Base-by-base conservation (phyloP, 2,797 vertebrate species). In the Lepilemur ruficaudatus region DNA sequence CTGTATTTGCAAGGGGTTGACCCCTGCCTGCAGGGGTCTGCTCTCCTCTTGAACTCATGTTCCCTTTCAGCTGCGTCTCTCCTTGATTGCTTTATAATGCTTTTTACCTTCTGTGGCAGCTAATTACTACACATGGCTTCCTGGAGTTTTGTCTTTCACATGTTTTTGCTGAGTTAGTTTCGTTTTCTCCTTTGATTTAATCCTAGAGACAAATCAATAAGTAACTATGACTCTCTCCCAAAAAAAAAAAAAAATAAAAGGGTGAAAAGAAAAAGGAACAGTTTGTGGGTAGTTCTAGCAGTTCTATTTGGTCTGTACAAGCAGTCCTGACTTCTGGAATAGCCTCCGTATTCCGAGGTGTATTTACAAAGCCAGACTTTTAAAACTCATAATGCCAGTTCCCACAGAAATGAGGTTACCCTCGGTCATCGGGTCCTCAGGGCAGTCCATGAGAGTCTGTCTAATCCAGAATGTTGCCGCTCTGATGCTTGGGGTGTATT, bases 351-450 rank as follows among this genome's bases (percentile, higher is more conserved):
- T 86, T 48, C 50, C 4, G 4, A 75, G 63, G 63, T 85, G 2
- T 92, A 35, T 43, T 92, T 90, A 63, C 78, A 95, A 91, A 96
- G 73, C 22, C 85, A 67, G 73, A 63, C 65, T 48, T 91, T 76
- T 95, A 70, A 91, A 92, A 75, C 11, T 48, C 81, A 70, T 46
- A 32, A 30, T 52, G 43, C 25, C 38, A 78, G 67, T 48, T 22
- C 48, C 61, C 86, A 82, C 12, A 72, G 52, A 69, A 92, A 30
- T 48, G 69, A 92, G 84, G 91, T 93, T 79, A 92, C 38, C 14
- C 46, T 80, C 28, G 35, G 91, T 67, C 63, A 50, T 12, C 17
- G 5, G 55, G 35, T 65, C 87, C 94, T 32, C 61, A 38, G 41
- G 89, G 89, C 59, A 35, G 43, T 65, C 41, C 30, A 22, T n/a